Base-by-base conservation (phyloP, 92 coral and sea anemone species). In the Virgularia gustaviana region DNA sequence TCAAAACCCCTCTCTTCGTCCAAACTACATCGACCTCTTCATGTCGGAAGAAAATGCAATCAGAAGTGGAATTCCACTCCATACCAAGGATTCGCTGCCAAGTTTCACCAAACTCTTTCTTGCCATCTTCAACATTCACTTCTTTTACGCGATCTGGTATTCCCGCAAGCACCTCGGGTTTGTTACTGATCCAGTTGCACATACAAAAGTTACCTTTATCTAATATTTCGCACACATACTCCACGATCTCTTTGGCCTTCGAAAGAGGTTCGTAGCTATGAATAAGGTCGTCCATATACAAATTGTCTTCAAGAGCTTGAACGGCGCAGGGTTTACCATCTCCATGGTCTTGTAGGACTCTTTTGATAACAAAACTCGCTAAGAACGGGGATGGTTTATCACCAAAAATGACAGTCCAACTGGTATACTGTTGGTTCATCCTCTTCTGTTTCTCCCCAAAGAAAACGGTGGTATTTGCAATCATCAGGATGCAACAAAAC, bases 291-390 rank as follows among this genome's bases (percentile, higher is more conserved):
- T 55, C 62, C 32, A 55, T 55, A 55, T 55, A 55, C 0, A 55
- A 20, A 18, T 19, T 37, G 35, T 55, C 32, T 3, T 55, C 62
- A 25, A 6, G 6, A 15, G 74, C 74, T 16, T 38, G 34, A 42
- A 41, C n/a, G 0, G 74, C 74, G n/a, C 44, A 9, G 13, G 65
- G 15, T 45, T 42, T 66, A 12, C 32, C 57, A 0, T 13, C 29
- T 38, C 74, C 74, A 49, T 66, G 29, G 34, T 66, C 67, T 12
- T 66, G 25, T 18, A 66, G 43, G 8, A 66, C 49, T 38, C 74
- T 19, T 36, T 66, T 66, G 74, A 66, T 45, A 16, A 28, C 36
- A 24, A 38, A 66, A 29, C 31, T 66, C 44, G 74, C 62, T 6
- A 55, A 20, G 32, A 55, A 55, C 15, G 32, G 62, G 6, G 62